A percentile compares a stretch with the other conserved stretches of the same genome.
phyloP scores from a whole-genome alignment of 1,140 invertebrate genomes.

The Rhyzopertha dominica region DNA sequence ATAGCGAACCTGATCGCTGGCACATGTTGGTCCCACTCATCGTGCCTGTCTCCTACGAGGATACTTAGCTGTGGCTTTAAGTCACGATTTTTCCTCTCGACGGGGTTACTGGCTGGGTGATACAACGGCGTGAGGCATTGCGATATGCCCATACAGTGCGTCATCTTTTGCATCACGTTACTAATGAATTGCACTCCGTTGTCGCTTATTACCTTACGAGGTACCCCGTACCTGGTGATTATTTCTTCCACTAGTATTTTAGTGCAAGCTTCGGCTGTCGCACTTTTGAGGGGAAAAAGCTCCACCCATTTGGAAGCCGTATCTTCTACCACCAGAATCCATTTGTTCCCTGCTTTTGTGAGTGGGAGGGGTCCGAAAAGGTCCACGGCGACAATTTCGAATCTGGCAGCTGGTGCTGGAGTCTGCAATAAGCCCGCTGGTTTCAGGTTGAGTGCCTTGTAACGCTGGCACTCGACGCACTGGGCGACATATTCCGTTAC shows the following conservation, averaged over 20 bases:
- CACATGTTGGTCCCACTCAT: no score
- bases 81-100: slow-evolving; percentile 41
- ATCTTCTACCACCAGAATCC: slow-evolving; percentile 11
- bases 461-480: slow-evolving; percentile 17
- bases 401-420: slow-evolving; percentile 11
- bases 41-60: no score
- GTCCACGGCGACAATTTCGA: no score
- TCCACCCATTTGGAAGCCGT: slow-evolving; percentile 4
- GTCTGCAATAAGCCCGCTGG: slow-evolving; percentile 24
- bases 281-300: slow-evolving; percentile 5
- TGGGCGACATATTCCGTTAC: slow-evolving; percentile 7
- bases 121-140: slow-evolving; percentile 35
- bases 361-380: slow-evolving; percentile 10
- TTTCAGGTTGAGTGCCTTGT: slow-evolving; percentile 13
- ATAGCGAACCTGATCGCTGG: no score
- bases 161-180: slow-evolving; percentile 33
- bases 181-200: neutral
- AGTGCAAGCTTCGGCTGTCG: no score
- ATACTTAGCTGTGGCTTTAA: slow-evolving; percentile 40
- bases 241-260: no score
- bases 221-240: slow-evolving; percentile 6
- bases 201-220: slow-evolving; percentile 2
- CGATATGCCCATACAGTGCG: slow-evolving; percentile 26
- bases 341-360: slow-evolving; percentile 2
- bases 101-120: slow-evolving; percentile 40